Evolutionary conservation across 2,113 vertebrate genomes (phyloP), one percentile per base, ranked within the genome.

Genomic region (Fulica atra): DNA sequence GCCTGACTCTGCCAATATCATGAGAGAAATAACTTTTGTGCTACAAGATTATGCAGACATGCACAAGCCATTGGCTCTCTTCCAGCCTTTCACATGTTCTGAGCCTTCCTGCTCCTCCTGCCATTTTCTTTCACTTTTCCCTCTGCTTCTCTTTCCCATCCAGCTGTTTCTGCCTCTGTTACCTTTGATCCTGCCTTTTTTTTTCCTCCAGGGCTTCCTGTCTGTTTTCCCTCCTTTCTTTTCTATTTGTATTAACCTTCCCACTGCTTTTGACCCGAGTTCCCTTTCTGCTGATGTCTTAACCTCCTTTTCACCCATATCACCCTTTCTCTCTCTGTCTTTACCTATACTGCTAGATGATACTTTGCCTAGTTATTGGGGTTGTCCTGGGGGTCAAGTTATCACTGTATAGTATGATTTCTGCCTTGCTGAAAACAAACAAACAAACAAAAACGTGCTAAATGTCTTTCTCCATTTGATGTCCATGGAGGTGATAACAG

Each of bases 11-110:
- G 17, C 11, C 26, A 65, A 0, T 51, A 15, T n/a, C 14, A 69
- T 13, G 19, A 69, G 7, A 68, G 21, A 73, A 17, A 10, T 5
- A 9, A 19, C 11, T 35, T 72, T 48, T 74, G 8, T 81, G 23
- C 29, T 59, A 20, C 9, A 35, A 17, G 7, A 53, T 3, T 2
- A 0, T 72, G 16, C 24, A 72, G 44, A 61, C 17, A 25, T 0
- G 0, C 11, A 8, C 3, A 69, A 36, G 7, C 13, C 4, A 23
- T 19, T 1, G 3, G 2, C 11, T 70, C 18, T 11, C 3, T 73
- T 89, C 10, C 19, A 78, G 14, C 8, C 16, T 82, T 76, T 35
- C 14, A 25, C 13, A 72, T 6, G 1, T 0, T 61, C 16, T 4
- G 4, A 31, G 13, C 2, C 4, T 10, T 57, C 72, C 40, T 61